A percentile compares a stretch with the other conserved stretches of the same genome.
These are phyloP conservation scores for Telmatherina bonti DNA, from an alignment of 2,797 vertebrate genomes.

Conservation along the genomic window DNA sequence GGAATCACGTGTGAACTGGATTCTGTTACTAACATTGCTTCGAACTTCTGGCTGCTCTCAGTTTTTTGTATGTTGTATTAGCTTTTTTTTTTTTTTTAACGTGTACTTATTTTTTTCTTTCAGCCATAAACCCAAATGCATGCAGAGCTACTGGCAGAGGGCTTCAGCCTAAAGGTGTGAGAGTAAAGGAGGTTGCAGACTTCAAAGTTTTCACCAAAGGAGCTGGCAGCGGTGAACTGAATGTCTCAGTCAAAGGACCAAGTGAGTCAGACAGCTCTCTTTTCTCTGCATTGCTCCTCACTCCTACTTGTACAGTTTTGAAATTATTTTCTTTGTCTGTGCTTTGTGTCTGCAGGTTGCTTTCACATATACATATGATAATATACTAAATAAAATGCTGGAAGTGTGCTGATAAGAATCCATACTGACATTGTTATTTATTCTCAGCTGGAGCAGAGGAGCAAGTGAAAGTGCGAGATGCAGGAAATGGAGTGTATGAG, in stretches of 20 bases:
- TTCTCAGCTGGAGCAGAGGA: constrained; percentile 89
- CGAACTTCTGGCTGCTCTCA: constrained; percentile 48
- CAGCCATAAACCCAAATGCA: constrained; percentile 90
- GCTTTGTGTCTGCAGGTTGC: constrained; percentile 40
- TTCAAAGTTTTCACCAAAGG: constrained; percentile 97
- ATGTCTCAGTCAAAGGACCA: constrained; percentile 92
- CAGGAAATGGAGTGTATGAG: constrained; percentile 89
- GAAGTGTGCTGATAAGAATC: constrained; percentile 27
- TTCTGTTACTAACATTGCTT: constrained; percentile 68
- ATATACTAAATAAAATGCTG: constrained; percentile 23
- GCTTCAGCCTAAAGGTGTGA: constrained; percentile 94
- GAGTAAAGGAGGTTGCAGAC: constrained; percentile 93
- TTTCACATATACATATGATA: constrained; percentile 29
- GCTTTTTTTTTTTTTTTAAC: constrained; percentile 45
- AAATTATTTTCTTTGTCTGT: constrained; percentile 42
- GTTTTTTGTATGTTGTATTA: constrained; percentile 29
- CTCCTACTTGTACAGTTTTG: constrained; percentile 32
- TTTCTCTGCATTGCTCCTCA: constrained; percentile 40
- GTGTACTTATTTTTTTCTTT: constrained; percentile 51
- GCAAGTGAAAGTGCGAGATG: constrained; percentile 89
- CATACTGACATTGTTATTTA: constrained; percentile 46
- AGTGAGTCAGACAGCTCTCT: constrained; percentile 83
- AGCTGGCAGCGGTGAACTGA: constrained; percentile 92
- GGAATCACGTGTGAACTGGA: constrained; percentile 39
- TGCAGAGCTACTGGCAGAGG: constrained; percentile 94